A percentile compares a stretch with the other conserved stretches of the same genome.
phyloP scores from a whole-genome alignment of 1,140 invertebrate genomes.

The Plodia interpunctella region DNA sequence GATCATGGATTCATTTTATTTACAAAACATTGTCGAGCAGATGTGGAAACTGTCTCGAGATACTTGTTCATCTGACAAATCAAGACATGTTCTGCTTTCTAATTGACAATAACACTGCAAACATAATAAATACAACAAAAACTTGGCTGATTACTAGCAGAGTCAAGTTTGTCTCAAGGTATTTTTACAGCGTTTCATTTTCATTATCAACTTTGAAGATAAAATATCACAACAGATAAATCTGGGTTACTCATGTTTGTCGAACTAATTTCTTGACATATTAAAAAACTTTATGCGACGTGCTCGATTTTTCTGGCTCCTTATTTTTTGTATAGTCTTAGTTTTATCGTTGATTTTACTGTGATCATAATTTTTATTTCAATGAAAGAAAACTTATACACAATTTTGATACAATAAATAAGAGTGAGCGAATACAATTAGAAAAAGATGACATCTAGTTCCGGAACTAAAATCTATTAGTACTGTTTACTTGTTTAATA shows the following conservation, averaged over 20 bases:
- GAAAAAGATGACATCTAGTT: too few relatives aligned
- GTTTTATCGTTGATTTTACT: too few relatives aligned
- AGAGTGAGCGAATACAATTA: too few relatives aligned
- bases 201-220: neutral
- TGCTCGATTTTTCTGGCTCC: neutral
- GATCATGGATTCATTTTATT: too few relatives aligned
- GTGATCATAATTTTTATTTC: too few relatives aligned
- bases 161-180: neutral
- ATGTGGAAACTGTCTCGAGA: too few relatives aligned
- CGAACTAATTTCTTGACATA: neutral
- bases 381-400: too few relatives aligned
- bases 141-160: neutral
- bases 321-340: neutral
- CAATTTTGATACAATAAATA: too few relatives aligned
- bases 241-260: neutral
- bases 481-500: too few relatives aligned
- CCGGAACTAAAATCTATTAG: too few relatives aligned
- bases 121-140: conserved; percentile 1
- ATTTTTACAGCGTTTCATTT: neutral
- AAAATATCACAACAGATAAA: neutral
- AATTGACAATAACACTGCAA: neutral
- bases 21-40: too few relatives aligned
- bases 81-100: neutral
- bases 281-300: neutral
- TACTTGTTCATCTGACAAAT: neutral